Base-by-base conservation (phyloP, 2,797 vertebrate species). In the Gastrophryne carolinensis region DNA sequence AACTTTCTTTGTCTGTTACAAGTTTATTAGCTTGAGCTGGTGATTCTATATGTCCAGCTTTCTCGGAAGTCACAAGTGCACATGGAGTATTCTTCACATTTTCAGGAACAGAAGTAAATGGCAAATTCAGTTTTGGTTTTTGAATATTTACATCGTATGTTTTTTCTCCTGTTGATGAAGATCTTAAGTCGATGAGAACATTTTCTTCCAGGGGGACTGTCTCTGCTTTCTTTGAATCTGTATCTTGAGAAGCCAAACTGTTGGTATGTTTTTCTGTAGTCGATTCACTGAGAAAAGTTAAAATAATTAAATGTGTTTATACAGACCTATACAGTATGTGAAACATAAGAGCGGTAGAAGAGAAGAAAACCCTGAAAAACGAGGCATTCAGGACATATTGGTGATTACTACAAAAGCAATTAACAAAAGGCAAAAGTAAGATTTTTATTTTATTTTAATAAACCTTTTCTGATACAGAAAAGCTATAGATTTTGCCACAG, bases 281-380 rank as follows among this genome's bases (percentile, higher is more conserved):
- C n/a, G 54, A 7, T 12, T 67, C 72, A 11, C 72, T 75, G 17
- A 57, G 4, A 58, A 11, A 26, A 47, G n/a, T 27, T 24, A 74
- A 75, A 66, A 67, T 67, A 75, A 52, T 60, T 5, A 74, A 6
- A 50, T 1, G n/a, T 3, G 34, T 75, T 50, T 67, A 49, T 26
- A 32, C 17, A 44, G 26, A 12, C 24, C n/a, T 21, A 57, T 8
- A 23, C 17, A 34, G 1, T 30, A 12, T 32, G 11, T 1, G 10
- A 56, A 56, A 17, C 15, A 10, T 27, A 54, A 15, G 29, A n/a
- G n/a, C n/a, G n/a, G n/a, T n/a, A 17, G n/a, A 5, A 54, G 12
- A 27, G 12, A 52, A 17, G 9, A 29, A 21, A 52, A 50, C 3
- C n/a, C 12, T 15, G 15, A 52, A 66, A 23, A 27, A n/a, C 5